phyloP scores from a whole-genome alignment of 2,888 invertebrate genomes.

The Campaea margaritaria region DNA sequence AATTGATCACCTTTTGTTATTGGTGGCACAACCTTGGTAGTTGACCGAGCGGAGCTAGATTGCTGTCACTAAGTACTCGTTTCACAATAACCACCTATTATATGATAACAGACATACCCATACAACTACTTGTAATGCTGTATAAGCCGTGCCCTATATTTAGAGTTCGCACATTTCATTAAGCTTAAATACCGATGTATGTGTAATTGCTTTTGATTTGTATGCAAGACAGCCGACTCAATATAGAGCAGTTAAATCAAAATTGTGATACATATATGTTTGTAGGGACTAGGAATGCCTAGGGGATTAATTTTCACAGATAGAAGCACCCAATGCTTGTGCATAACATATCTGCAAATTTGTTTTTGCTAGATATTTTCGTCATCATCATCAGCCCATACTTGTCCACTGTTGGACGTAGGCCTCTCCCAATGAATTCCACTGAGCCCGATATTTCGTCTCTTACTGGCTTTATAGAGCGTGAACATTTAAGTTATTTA shows the following conservation, averaged over 20 bases:
- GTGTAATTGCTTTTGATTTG: neutral
- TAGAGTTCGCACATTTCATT: constrained; percentile 17
- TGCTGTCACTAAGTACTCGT: constrained; percentile 33
- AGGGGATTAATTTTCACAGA: too few species aligned
- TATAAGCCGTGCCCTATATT: constrained; percentile 4
- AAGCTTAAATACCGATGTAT: neutral
- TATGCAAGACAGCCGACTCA: constrained; percentile 8
- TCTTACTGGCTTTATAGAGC: too few species aligned
- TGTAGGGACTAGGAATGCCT: too few species aligned
- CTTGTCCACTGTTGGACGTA: too few species aligned
- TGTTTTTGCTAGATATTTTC: too few species aligned
- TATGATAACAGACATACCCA: constrained; percentile 12
- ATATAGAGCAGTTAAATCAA: neutral
- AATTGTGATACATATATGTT: neutral
- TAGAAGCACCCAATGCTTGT: too few species aligned
- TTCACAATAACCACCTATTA: constrained; percentile 29
- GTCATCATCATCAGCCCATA: too few species aligned
- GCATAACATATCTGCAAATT: too few species aligned
- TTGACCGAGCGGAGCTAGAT: constrained; percentile 43
- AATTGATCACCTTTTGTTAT: constrained; percentile 22
- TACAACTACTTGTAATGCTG: constrained; percentile 8
- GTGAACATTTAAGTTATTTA: too few species aligned
- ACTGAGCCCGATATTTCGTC: too few species aligned
- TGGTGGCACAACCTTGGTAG: constrained; percentile 49
- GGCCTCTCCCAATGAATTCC: too few species aligned